Percentiles rank a stretch among this genome's conserved stretches.
Evolutionary conservation across 2,113 vertebrate genomes (phyloP).

Genomic region (Oceanodroma tethys): DNA sequence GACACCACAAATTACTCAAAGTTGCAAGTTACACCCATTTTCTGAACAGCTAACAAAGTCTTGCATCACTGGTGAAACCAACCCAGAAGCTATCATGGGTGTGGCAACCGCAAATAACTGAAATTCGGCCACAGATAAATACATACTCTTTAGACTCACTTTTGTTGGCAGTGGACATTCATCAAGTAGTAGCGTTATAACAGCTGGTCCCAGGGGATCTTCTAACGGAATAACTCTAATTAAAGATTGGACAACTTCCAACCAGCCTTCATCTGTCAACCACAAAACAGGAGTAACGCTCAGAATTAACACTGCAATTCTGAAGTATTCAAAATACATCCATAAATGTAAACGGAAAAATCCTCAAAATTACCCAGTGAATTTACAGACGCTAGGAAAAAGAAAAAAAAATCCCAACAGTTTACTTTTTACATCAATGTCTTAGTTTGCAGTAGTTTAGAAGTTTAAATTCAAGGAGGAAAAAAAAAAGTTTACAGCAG

Average conservation of each 20-base stretch:
- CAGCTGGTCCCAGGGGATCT: conserved; percentile 95
- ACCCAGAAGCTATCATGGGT: background rate
- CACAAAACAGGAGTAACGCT: conserved; percentile 56
- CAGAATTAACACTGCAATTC: background rate
- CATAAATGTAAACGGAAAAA: background rate
- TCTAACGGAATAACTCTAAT: conserved; percentile 98
- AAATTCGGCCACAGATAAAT: background rate
- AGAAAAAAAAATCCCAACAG: too few species aligned
- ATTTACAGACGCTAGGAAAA: background rate
- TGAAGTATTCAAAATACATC: background rate
- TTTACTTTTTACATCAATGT: background rate
- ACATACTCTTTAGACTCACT: conserved; percentile 70
- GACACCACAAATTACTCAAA: background rate
- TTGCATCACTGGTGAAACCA: background rate
- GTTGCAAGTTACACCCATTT: background rate
- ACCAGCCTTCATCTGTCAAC: conserved; percentile 92
- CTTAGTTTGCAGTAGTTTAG: background rate
- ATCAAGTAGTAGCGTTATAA: conserved; percentile 95
- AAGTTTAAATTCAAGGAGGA: background rate
- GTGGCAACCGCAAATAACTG: background rate
- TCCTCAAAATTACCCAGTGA: background rate
- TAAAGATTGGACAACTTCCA: conserved; percentile 97
- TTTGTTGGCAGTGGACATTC: conserved; percentile 98
- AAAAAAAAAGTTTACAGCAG: background rate
- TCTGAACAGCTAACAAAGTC: background rate